These are phyloP conservation scores for Pseudois nayaur DNA, from an alignment of 2,113 vertebrate genomes.

Conservation along the genomic window DNA sequence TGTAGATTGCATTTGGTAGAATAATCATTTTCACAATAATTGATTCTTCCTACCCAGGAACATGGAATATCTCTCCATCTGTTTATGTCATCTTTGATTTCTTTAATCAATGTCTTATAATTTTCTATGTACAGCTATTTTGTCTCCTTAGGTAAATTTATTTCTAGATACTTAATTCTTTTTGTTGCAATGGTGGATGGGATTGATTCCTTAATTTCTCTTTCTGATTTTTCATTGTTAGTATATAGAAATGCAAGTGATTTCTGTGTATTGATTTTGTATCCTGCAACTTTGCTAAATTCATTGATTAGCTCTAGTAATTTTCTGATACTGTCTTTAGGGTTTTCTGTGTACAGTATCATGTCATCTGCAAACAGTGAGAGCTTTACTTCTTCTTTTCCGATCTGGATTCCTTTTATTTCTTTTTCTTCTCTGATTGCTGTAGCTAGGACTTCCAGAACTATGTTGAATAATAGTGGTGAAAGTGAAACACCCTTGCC, in stretches of 20 bases:
- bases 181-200: neutral
- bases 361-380: neutral
- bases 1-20: neutral
- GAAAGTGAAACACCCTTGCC: neutral
- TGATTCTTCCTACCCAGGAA: neutral
- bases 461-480: neutral
- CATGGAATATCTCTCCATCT: neutral
- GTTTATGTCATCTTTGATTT: neutral
- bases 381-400: neutral
- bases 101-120: neutral
- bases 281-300: neutral
- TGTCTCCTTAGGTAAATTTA: neutral
- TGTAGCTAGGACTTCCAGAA: neutral
- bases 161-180: neutral
- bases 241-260: neutral
- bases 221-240: neutral
- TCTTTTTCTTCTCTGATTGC: neutral
- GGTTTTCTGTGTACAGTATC: neutral
- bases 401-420: neutral
- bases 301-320: neutral
- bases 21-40: neutral
- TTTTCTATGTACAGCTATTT: neutral
- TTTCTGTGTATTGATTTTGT: neutral
- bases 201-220: neutral
- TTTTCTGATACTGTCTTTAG: neutral